These are phyloP conservation scores for Drosophila burlai DNA, from an alignment of 1,140 invertebrate genomes.

Conservation along the genomic window DNA sequence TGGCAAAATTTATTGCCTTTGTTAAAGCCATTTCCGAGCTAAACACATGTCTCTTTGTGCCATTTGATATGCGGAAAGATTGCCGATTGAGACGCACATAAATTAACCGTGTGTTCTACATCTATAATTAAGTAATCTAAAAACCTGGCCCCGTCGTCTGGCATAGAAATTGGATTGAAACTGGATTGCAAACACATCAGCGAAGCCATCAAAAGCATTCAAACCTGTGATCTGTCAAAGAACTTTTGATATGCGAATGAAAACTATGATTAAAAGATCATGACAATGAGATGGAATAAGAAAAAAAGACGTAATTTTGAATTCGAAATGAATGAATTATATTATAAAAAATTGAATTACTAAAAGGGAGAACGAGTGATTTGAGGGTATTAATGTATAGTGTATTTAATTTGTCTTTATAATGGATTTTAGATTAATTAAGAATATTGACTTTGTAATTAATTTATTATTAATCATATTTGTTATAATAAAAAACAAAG, in stretches of 20 bases:
- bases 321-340: background rate
- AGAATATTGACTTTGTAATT: no score
- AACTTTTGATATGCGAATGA: constrained; percentile 36
- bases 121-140: constrained; percentile 66
- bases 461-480: no score
- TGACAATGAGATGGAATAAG: constrained; percentile 25
- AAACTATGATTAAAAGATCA: constrained; percentile 39
- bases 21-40: constrained; percentile 26
- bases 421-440: no score
- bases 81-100: constrained; percentile 55
- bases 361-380: no score
- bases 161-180: constrained; percentile 40
- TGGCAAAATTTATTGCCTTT: constrained; percentile 35
- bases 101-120: constrained; percentile 43
- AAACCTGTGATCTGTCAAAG: constrained; percentile 53
- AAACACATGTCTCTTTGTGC: constrained; percentile 54
- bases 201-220: constrained; percentile 45
- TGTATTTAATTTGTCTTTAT: no score
- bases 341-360: background rate
- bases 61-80: constrained; percentile 51
- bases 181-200: constrained; percentile 38
- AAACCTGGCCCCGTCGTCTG: constrained; percentile 22
- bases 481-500: no score
- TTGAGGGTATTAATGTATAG: no score
- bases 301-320: background rate